Conservation (phyloP, 2,113 vertebrate species). For the Nyctereutes procyonoides region DNA sequence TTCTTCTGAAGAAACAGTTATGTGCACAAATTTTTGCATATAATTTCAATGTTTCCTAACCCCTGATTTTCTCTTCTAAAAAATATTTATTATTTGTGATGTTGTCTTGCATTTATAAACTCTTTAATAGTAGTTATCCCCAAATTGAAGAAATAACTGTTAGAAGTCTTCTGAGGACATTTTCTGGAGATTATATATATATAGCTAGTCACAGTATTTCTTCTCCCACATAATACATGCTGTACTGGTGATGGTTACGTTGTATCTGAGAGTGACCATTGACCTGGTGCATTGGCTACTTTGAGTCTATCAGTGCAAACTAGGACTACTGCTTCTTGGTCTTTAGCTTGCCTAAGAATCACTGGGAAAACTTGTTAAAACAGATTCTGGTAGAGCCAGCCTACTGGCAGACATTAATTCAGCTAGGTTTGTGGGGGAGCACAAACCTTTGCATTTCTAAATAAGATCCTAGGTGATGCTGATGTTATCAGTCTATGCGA, state of each 20-base stretch:
- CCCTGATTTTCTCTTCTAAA: not conserved
- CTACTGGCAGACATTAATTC: not conserved
- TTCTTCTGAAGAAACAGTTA: not conserved
- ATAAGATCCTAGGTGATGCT: not conserved
- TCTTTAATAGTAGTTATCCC: not conserved
- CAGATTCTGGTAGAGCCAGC: not conserved
- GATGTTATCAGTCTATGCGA: not conserved
- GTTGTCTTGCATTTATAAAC: not conserved
- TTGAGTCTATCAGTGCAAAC: not conserved
- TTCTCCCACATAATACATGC: not conserved
- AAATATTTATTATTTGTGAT: not conserved
- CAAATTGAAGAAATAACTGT: slow-evolving; percentile 40
- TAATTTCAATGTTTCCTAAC: slow-evolving; percentile 20
- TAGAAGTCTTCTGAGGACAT: slow-evolving; percentile 8
- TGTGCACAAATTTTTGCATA: not conserved
- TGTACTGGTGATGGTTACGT: not conserved
- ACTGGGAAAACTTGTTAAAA: not conserved
- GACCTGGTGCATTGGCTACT: not conserved
- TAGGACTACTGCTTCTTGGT: not conserved
- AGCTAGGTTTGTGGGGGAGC: not conserved
- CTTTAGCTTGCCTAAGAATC: slow-evolving; percentile 19
- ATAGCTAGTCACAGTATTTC: not conserved
- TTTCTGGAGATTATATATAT: not conserved
- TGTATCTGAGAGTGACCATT: not conserved
- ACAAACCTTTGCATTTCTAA: not conserved